Evolutionary conservation across 2,113 vertebrate species (phyloP).

Genomic region (Spilogale gracilis): DNA sequence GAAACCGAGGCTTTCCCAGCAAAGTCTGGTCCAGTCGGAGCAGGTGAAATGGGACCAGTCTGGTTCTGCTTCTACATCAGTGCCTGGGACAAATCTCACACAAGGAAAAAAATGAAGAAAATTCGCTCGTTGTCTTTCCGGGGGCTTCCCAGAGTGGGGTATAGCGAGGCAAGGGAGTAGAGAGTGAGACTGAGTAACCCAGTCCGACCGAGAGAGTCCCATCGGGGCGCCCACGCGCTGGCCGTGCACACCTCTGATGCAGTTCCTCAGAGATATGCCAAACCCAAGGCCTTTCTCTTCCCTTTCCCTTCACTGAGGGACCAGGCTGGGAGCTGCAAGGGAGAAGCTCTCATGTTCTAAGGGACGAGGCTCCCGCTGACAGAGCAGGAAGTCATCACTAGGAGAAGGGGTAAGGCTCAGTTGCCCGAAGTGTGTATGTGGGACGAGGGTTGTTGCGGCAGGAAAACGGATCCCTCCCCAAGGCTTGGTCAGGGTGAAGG

Average conservation of each 20-base stretch:
- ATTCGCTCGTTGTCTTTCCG: not conserved
- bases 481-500: not conserved
- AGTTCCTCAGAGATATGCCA: rapidly evolving
- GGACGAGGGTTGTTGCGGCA: not conserved
- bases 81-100: not conserved
- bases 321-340: not conserved
- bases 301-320: rapidly evolving
- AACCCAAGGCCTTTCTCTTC: not conserved
- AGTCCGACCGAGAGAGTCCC: not conserved
- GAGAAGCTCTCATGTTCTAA: not conserved
- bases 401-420: not conserved
- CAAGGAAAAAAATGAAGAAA: not conserved
- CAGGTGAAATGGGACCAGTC: not conserved
- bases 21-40: not conserved
- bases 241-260: rapidly evolving
- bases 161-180: not conserved
- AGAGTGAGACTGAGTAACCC: not conserved
- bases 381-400: not conserved
- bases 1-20: not conserved
- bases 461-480: not conserved
- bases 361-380: not conserved
- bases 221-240: rapidly evolving
- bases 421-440: not conserved
- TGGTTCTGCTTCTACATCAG: not conserved
- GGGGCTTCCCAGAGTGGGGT: not conserved